Evolutionary conservation across 2,888 invertebrate species (phyloP).

Genomic region (Druceiella hillmani): DNA sequence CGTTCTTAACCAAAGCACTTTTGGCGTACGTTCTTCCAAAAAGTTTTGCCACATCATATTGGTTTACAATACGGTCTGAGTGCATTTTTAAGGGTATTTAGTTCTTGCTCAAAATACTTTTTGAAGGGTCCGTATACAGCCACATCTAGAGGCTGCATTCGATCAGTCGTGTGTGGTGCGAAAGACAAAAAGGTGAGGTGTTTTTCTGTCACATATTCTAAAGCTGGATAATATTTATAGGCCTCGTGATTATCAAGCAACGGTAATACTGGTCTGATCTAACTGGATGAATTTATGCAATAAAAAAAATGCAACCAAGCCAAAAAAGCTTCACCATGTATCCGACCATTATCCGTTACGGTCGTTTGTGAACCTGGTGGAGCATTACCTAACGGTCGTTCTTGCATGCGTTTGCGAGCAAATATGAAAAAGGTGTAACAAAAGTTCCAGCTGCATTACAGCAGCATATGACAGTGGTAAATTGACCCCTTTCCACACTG

Average conservation of each 20-base stretch:
- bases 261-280: constrained; percentile 24
- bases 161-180: constrained; percentile 24
- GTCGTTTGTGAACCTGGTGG: constrained; percentile 23
- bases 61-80: constrained; percentile 25
- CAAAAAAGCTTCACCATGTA: constrained; percentile 24
- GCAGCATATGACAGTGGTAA: constrained; percentile 20
- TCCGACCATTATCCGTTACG: constrained; percentile 23
- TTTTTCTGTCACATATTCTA: constrained; percentile 24
- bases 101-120: constrained; percentile 25
- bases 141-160: constrained; percentile 27
- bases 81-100: constrained; percentile 24
- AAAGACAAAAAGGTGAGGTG: constrained; percentile 24
- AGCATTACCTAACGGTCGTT: constrained; percentile 21
- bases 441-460: constrained; percentile 24
- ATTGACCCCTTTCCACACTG: constrained; percentile 22
- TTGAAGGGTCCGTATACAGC: constrained; percentile 28
- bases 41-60: constrained; percentile 24
- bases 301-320: constrained; percentile 23
- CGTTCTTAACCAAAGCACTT: constrained; percentile 19
- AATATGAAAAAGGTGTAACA: constrained; percentile 29
- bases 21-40: constrained; percentile 24
- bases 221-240: constrained; percentile 24
- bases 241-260: constrained; percentile 26
- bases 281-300: no score
- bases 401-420: constrained; percentile 26